phyloP scores from a whole-genome alignment of 2,888 invertebrate genomes.

The Parnassius smintheus region DNA sequence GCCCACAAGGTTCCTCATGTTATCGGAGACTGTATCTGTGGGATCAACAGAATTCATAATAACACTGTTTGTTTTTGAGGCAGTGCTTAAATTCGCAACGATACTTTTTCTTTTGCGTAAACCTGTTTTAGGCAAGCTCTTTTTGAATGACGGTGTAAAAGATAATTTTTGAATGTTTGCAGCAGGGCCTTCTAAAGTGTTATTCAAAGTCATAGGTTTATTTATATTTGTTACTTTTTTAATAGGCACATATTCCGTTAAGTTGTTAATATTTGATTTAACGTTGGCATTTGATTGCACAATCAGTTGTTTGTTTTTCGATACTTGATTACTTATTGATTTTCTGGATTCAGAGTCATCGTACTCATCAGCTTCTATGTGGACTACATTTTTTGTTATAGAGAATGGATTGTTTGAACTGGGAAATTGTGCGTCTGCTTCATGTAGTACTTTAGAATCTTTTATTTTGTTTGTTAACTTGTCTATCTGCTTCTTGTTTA shows the following conservation, averaged over 20 bases:
- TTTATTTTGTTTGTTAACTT: not conserved
- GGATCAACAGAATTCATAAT: not conserved
- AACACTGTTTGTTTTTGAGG: not conserved
- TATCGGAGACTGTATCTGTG: not conserved
- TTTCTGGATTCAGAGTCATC: not conserved
- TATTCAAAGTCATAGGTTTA: too few species aligned
- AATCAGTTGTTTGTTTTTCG: too few species aligned
- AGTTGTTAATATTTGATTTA: too few species aligned
- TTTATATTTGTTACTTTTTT: too few species aligned
- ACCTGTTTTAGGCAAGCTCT: not conserved
- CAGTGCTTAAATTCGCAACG: not conserved
- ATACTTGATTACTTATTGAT: not conserved
- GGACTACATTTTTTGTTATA: not conserved
- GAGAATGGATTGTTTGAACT: not conserved
- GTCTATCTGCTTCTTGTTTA: not conserved
- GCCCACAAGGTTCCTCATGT: not conserved
- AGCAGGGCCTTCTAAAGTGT: too few species aligned
- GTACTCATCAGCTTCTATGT: not conserved
- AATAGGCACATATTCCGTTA: too few species aligned
- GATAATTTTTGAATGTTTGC: too few species aligned
- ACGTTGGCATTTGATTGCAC: too few species aligned
- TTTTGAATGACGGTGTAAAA: not conserved
- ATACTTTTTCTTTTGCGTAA: not conserved
- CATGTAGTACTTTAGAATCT: not conserved
- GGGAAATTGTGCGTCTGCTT: not conserved